phyloP scores from a whole-genome alignment of 2,113 vertebrate genomes.

The Elaphurus davidianus region DNA sequence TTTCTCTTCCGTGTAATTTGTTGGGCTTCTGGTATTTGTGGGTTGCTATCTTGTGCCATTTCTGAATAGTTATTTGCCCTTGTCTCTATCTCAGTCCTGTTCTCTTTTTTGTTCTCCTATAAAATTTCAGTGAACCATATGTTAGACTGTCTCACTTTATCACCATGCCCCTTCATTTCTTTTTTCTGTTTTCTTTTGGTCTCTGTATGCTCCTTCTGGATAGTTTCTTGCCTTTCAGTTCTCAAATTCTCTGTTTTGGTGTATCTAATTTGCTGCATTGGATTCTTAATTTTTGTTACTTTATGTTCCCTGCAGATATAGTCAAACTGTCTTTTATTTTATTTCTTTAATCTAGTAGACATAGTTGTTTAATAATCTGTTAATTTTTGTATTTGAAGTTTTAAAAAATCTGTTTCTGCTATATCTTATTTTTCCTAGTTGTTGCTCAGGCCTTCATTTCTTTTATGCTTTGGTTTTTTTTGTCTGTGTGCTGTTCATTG shows the following conservation, averaged over 20 bases:
- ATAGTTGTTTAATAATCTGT: conserved; percentile 20
- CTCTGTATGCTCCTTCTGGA: background rate
- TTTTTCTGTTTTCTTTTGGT: background rate
- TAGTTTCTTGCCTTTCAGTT: conserved; percentile 33
- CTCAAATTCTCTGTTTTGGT: background rate
- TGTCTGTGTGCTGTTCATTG: background rate
- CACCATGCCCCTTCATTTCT: background rate
- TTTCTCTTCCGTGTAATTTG: background rate
- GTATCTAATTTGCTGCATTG: background rate
- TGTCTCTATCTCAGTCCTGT: background rate
- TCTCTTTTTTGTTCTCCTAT: background rate
- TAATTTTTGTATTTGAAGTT: background rate
- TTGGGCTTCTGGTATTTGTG: background rate
- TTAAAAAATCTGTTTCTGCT: background rate
- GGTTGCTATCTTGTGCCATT: background rate
- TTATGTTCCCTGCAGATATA: background rate
- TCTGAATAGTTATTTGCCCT: background rate
- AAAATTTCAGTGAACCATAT: background rate
- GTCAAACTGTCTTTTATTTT: background rate
- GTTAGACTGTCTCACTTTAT: background rate
- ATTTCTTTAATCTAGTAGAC: background rate
- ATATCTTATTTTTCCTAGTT: background rate
- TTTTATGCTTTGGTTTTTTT: background rate
- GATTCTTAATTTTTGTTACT: conserved; percentile 30
- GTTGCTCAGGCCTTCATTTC: background rate